Percentiles rank a stretch among this genome's conserved stretches.
Conservation (phyloP, 2,888 invertebrate genomes). For the Cabera pusaria region DNA sequence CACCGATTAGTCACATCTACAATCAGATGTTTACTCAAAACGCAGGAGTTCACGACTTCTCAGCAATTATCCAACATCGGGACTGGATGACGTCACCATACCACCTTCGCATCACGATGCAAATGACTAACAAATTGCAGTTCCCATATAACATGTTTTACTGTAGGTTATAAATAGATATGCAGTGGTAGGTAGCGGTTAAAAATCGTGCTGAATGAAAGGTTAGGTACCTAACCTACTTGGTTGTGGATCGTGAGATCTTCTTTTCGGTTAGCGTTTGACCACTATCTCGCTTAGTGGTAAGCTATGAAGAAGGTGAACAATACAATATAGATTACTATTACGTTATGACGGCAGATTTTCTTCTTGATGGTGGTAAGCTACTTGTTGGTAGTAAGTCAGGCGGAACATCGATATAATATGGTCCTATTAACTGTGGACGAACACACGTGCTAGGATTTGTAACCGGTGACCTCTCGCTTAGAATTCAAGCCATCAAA, state of each 20-base stretch:
- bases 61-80: conserved; percentile 55
- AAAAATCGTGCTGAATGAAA: conserved; percentile 32
- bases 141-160: conserved; percentile 27
- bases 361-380: too few relatives aligned
- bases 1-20: conserved; percentile 67
- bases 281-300: too few relatives aligned
- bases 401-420: too few relatives aligned
- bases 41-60: conserved; percentile 62
- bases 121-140: conserved; percentile 49
- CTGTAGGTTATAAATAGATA: conserved; percentile 33
- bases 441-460: too few relatives aligned
- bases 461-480: too few relatives aligned
- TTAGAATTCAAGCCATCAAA: too few relatives aligned
- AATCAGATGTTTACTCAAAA: conserved; percentile 64
- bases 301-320: too few relatives aligned
- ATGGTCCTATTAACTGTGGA: too few relatives aligned
- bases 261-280: conserved; percentile 1
- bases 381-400: too few relatives aligned
- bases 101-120: conserved; percentile 55
- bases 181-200: conserved; percentile 26
- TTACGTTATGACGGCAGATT: too few relatives aligned
- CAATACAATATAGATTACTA: background rate
- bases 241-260: conserved; percentile 15
- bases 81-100: conserved; percentile 50
- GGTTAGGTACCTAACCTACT: conserved; percentile 25